These are phyloP conservation scores for Sinodicranocentrus sp. DNA, from an alignment of 2,888 invertebrate species.

Conservation along the genomic window DNA sequence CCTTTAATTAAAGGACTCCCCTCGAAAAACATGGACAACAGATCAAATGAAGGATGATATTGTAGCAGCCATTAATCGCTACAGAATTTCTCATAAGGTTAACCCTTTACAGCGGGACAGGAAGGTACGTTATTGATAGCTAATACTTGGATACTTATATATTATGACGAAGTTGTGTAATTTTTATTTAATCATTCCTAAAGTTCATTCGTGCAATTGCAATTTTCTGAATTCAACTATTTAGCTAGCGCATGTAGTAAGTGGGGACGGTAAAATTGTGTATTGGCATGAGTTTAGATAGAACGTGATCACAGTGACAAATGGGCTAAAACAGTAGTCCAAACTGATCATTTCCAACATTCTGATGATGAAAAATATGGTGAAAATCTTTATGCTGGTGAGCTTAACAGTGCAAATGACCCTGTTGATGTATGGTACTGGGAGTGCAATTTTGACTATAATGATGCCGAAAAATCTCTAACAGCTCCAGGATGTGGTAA, in stretches of 20 bases:
- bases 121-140: too few relatives aligned
- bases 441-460: constrained; percentile 55
- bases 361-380: constrained; percentile 55
- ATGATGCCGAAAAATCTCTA: constrained; percentile 44
- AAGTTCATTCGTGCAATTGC: too few relatives aligned
- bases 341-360: constrained; percentile 46
- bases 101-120: constrained; percentile 32
- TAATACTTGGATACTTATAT: too few relatives aligned
- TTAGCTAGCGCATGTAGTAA: too few relatives aligned
- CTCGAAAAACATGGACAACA: constrained; percentile 32
- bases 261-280: too few relatives aligned
- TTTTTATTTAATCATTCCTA: too few relatives aligned
- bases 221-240: too few relatives aligned
- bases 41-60: constrained; percentile 56
- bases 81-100: constrained; percentile 39
- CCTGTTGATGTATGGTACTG: constrained; percentile 59
- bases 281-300: constrained; percentile 45
- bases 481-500: constrained; percentile 53
- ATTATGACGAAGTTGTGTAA: too few relatives aligned
- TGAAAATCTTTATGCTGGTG: constrained; percentile 53
- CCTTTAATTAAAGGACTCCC: neutral
- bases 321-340: constrained; percentile 52
- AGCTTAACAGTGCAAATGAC: constrained; percentile 18
- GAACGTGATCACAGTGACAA: constrained; percentile 55
- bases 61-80: constrained; percentile 48